A percentile compares a stretch with the other conserved stretches of the same genome.
Conservation (phyloP, 2,888 invertebrate species). For the Conops quadrifasciatus region DNA sequence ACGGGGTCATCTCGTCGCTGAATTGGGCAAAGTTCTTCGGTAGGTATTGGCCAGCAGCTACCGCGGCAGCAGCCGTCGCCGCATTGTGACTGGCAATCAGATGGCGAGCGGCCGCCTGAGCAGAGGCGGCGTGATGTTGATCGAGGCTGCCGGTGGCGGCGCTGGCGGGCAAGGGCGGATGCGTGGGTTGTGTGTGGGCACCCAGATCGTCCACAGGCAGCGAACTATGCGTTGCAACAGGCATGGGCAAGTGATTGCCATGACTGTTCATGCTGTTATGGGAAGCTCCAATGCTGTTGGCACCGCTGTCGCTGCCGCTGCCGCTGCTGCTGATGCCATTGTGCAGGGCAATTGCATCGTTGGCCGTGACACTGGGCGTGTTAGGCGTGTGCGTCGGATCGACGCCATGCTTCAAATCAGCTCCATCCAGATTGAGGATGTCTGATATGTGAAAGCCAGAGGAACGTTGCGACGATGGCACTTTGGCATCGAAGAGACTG, state of each 20-base stretch:
- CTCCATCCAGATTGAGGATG: conserved; percentile 87
- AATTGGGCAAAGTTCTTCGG: conserved; percentile 60
- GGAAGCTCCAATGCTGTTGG: conserved; percentile 24
- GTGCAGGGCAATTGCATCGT: conserved; percentile 42
- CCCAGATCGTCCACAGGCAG: background rate
- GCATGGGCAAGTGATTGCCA: conserved; percentile 5
- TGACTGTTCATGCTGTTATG: conserved; percentile 9
- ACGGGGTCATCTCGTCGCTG: conserved; percentile 61
- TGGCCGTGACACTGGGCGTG: conserved; percentile 40
- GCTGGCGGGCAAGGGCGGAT: conserved; percentile 12
- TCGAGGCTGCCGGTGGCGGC: background rate
- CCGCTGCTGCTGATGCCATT: conserved; percentile 46
- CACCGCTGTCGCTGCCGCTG: conserved; percentile 41
- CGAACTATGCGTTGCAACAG: background rate
- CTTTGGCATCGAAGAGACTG: conserved; percentile 77
- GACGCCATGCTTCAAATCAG: conserved; percentile 60
- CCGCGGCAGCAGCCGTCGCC: conserved; percentile 55
- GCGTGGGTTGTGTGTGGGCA: conserved; percentile 7
- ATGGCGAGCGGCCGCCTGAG: conserved; percentile 58
- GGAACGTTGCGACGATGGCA: conserved; percentile 72
- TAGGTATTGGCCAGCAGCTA: conserved; percentile 60
- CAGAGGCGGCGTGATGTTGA: conserved; percentile 48
- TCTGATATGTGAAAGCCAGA: conserved; percentile 93
- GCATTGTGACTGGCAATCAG: conserved; percentile 61
- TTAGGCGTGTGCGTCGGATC: conserved; percentile 39